Base-by-base conservation (phyloP, 1,140 invertebrate species). In the Lepidurus arcticus region DNA sequence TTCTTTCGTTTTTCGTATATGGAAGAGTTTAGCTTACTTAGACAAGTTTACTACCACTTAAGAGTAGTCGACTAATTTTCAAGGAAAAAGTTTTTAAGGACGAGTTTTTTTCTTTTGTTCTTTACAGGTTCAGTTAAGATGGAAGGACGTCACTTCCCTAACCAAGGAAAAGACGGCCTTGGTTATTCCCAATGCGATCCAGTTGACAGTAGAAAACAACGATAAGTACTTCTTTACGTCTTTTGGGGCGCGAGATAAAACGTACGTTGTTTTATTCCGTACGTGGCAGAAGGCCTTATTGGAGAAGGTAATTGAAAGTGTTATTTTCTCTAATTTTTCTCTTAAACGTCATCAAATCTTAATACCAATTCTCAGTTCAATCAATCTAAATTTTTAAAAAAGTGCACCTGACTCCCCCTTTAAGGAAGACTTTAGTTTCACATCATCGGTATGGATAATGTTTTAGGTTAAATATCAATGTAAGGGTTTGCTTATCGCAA, bases 201-300 rank as follows among this genome's bases (percentile, higher is more conserved):
- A 94, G 81, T 91, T 98, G 81, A 90, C 88, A 80, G 95, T 93
- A 21, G 90, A 90, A 80, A 89, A 86, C 73, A 34, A 34, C 53
- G 95, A 97, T 79, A 96, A 94, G 84, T 92, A 92, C 85, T 98
- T 98, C 86, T 92, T 98, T 80, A 94, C 96, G 16, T 96, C 95
- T 42, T 97, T 98, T 85, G 91, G 92, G 26, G 90, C 94, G 26
- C 86, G 96, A 73, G 96, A 98, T 86, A 97, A 97, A 85, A 92
- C 94, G 1, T 97, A 94, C 88, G 88, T 97, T 81, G 97, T 96
- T 93, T 88, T 98, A 82, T 97, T 97, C 87, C 89, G 94, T 81
- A 90, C 97, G 81, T 98, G 96, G 96, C 95, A 98, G 87, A 97
- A 96, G 89, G 93, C 93, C 80, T 89, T 98, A 53, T 90, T 97